phyloP scores from a whole-genome alignment of 2,888 invertebrate species.

The Hedya salicella region DNA sequence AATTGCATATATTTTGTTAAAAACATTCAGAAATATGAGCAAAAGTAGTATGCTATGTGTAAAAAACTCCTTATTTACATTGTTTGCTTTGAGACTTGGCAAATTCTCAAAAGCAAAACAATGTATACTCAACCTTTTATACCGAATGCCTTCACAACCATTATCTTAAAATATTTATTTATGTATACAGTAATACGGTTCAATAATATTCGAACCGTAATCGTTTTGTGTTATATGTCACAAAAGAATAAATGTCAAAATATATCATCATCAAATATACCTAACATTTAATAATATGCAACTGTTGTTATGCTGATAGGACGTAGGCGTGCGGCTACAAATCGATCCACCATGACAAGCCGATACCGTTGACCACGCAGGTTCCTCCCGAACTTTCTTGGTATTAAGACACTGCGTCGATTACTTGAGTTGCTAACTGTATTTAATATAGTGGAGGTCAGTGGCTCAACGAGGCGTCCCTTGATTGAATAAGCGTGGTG shows the following conservation, averaged over 20 bases:
- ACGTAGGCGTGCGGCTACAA: conserved; percentile 32
- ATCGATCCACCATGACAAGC: conserved; percentile 24
- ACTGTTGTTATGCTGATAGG: conserved; percentile 37
- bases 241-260: conserved; percentile 27
- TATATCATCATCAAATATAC: conserved; percentile 34
- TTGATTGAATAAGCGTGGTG: conserved; percentile 73
- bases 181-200: conserved; percentile 16
- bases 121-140: conserved; percentile 1
- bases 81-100: conserved; percentile 2
- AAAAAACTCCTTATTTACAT: neutral
- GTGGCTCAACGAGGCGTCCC: conserved; percentile 57
- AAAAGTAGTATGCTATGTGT: neutral
- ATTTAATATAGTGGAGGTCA: conserved; percentile 53
- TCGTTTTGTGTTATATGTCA: conserved; percentile 10
- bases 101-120: conserved; percentile 22
- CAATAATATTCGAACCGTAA: neutral
- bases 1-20: no score
- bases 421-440: conserved; percentile 26
- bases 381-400: conserved; percentile 11
- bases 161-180: conserved; percentile 28
- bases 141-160: conserved; percentile 10
- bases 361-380: neutral
- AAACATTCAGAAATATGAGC: no score
- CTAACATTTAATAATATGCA: conserved; percentile 36
- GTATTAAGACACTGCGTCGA: neutral